These are phyloP conservation scores for Glareola pratincola DNA, from an alignment of 2,113 vertebrate species.

Conservation along the genomic window DNA sequence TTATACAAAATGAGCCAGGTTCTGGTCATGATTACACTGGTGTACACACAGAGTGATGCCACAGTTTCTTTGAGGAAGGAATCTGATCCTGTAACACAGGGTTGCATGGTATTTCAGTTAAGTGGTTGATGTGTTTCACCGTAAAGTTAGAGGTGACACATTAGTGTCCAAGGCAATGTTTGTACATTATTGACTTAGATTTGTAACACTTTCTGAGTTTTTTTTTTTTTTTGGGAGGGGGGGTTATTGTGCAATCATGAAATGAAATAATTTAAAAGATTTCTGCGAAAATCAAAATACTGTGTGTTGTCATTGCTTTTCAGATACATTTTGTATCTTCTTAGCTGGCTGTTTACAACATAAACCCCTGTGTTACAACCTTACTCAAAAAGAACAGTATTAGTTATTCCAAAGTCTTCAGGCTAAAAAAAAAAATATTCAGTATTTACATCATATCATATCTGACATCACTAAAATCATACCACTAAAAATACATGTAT, in stretches of 20 bases:
- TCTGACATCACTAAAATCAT: background rate
- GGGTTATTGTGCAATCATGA: background rate
- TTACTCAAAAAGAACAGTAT: background rate
- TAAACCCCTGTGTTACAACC: background rate
- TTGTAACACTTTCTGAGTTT: background rate
- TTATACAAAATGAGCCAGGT: conserved; percentile 6
- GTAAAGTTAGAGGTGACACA: background rate
- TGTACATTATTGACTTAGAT: background rate
- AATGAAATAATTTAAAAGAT: background rate
- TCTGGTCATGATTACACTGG: background rate
- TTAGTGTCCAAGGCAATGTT: background rate
- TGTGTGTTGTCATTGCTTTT: background rate
- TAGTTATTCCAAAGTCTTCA: background rate
- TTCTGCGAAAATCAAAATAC: background rate
- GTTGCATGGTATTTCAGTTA: background rate
- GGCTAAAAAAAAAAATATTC: background rate
- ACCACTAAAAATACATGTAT: background rate
- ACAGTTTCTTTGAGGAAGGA: conserved; percentile 5
- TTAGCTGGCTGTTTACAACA: background rate
- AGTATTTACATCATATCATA: background rate
- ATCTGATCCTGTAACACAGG: background rate
- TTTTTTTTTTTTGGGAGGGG: too few species aligned
- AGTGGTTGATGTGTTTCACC: background rate
- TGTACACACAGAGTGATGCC: background rate
- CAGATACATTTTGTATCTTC: background rate